Base-by-base conservation (phyloP, 2,888 invertebrate species). In the Drosophila atroscutellata region DNA sequence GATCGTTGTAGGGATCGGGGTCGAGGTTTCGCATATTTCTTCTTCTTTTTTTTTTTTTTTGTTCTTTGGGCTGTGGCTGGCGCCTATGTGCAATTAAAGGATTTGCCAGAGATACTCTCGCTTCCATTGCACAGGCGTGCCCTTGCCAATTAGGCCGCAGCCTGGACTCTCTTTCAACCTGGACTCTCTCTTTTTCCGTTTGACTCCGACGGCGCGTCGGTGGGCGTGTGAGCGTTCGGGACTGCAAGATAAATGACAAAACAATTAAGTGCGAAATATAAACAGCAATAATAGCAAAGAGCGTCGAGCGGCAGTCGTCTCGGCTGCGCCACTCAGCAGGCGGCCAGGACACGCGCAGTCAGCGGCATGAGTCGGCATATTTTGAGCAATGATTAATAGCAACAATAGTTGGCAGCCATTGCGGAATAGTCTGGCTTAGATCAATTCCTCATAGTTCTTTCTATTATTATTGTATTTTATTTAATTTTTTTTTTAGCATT, bases 221-320 rank as follows among this genome's bases (percentile, higher is more conserved):
- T 60, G 60, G 77, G 64, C 67, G 70, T 60, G 63, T 15, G 58
- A 45, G 39, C 47, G 72, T 61, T 58, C 61, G 50, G 61, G 61
- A 63, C 65, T 69, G 86, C 61, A 90, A 91, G 90, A 91, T 86
- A 89, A 90, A 90, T 83, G 83, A 90, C 87, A 91, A 92, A 92
- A 91, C 92, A 91, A 91, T 91, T 91, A 91, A 92, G 91, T 91
- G 89, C 85, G 88, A 90, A 91, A 90, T 86, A 85, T 89, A 90
- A 90, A 90, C 90, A 91, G 77, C 80, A 80, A 80, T 78, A 74
- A 82, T 73, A 72, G 83, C 54, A 56, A 49, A 51, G 45, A 56
- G 56, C 42, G 26, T 37, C 24, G 34, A 26, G 66, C 20, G 15
- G 32, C n/a, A n/a, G 32, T 60, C 59, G 37, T 51, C 56, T 56